Evolutionary conservation across 2,113 vertebrate genomes (phyloP).

Genomic region (Rousettus leschenaultii): DNA sequence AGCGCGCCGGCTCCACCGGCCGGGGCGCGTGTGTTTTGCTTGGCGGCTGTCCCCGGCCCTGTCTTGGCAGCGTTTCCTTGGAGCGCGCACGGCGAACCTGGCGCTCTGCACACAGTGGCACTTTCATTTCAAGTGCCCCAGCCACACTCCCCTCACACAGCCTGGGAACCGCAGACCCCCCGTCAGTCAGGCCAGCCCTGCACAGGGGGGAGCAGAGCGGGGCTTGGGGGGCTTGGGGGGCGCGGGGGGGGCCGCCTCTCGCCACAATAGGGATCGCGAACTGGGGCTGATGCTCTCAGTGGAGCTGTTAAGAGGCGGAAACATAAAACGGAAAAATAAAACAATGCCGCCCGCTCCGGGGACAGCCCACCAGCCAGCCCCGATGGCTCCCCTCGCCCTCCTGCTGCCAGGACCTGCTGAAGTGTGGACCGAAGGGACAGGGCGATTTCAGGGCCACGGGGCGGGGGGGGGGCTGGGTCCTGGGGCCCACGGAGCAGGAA

Average conservation of each 20-base stretch:
- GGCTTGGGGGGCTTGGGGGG: slow-evolving; percentile 30
- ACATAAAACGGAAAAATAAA: slow-evolving; percentile 68
- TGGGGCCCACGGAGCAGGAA: background rate
- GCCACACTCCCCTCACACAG: slow-evolving; percentile 86
- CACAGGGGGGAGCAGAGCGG: slow-evolving; percentile 69
- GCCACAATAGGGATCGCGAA: slow-evolving; percentile 66
- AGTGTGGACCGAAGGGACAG: background rate
- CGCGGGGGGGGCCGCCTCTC: background rate
- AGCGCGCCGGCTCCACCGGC: slow-evolving; percentile 90
- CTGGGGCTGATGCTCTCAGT: slow-evolving; percentile 68
- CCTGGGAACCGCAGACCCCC: slow-evolving; percentile 80
- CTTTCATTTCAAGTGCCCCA: slow-evolving; percentile 84
- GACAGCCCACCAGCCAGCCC: background rate
- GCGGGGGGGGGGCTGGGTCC: background rate
- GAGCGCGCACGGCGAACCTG: slow-evolving; percentile 90
- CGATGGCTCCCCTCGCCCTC: background rate
- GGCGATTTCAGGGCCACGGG: background rate
- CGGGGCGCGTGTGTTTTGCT: slow-evolving; percentile 94
- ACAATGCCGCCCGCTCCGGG: background rate
- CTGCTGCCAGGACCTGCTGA: background rate
- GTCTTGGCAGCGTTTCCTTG: slow-evolving; percentile 92
- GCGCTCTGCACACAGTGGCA: slow-evolving; percentile 86
- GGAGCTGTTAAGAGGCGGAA: slow-evolving; percentile 69
- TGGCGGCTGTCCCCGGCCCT: slow-evolving; percentile 92
- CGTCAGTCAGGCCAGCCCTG: slow-evolving; percentile 72